These are phyloP conservation scores for Callorhinus ursinus DNA, from an alignment of 2,113 vertebrate genomes.

Conservation along the genomic window DNA sequence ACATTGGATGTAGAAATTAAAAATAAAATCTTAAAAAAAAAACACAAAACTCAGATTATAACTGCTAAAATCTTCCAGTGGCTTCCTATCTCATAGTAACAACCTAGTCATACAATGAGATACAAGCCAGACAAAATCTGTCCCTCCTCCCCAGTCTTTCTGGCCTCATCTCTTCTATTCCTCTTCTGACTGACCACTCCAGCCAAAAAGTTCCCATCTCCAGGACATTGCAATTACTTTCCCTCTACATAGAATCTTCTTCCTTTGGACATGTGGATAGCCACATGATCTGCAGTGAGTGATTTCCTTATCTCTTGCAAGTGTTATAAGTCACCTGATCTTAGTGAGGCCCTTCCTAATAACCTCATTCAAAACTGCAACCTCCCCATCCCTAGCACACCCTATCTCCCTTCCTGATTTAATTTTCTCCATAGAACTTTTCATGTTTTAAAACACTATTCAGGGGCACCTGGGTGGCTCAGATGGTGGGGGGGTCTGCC, in stretches of 20 bases:
- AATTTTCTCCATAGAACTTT: neutral
- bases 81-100: neutral
- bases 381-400: neutral
- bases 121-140: neutral
- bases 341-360: neutral
- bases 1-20: neutral
- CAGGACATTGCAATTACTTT: conserved; percentile 2
- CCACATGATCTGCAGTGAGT: neutral
- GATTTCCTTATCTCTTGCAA: neutral
- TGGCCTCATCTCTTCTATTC: neutral
- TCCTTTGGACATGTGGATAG: neutral
- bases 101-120: neutral
- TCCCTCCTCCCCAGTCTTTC: neutral
- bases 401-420: neutral
- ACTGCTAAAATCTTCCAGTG: neutral
- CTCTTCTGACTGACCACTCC: neutral
- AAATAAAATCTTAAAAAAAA: neutral
- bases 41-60: neutral
- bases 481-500: no score
- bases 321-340: neutral
- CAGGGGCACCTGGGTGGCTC: no score
- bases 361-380: neutral
- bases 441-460: neutral
- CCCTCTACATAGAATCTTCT: neutral
- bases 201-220: neutral